Evolutionary conservation across 1,140 invertebrate species (phyloP).

Genomic region (Ips nitidus): DNA sequence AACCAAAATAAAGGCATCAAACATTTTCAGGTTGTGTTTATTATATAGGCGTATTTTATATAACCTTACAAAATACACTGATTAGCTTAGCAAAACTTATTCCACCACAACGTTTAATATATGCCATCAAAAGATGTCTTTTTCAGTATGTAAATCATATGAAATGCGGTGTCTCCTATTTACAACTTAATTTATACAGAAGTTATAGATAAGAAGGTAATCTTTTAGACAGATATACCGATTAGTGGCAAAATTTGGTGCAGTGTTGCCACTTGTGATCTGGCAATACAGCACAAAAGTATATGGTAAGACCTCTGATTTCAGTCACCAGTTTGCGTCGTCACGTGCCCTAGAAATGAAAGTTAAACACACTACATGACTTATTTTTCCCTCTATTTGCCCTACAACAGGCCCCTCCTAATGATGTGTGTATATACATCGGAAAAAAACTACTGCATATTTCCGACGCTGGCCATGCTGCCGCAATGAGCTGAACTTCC

Average conservation of each 20-base stretch:
- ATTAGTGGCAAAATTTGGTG: neutral
- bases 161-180: neutral
- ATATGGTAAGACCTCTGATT: neutral
- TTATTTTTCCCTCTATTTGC: neutral
- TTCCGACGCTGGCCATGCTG: slow-evolving; percentile 48
- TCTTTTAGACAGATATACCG: no score
- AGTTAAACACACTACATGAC: neutral
- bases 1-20: no score
- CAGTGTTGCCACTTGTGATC: neutral
- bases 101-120: neutral
- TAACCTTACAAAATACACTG: neutral
- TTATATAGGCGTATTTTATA: neutral
- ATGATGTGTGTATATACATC: neutral
- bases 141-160: neutral
- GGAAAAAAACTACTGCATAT: slow-evolving; percentile 44
- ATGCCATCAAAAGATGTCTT: neutral
- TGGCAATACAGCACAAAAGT: neutral
- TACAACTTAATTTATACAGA: neutral
- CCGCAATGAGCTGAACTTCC: slow-evolving; percentile 50
- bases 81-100: neutral
- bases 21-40: neutral
- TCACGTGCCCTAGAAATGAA: neutral
- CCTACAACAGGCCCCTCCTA: neutral
- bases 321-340: neutral
- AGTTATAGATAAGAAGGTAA: no score